These are phyloP conservation scores for Zelleria hepariella DNA, from an alignment of 2,888 invertebrate genomes.

Conservation along the genomic window DNA sequence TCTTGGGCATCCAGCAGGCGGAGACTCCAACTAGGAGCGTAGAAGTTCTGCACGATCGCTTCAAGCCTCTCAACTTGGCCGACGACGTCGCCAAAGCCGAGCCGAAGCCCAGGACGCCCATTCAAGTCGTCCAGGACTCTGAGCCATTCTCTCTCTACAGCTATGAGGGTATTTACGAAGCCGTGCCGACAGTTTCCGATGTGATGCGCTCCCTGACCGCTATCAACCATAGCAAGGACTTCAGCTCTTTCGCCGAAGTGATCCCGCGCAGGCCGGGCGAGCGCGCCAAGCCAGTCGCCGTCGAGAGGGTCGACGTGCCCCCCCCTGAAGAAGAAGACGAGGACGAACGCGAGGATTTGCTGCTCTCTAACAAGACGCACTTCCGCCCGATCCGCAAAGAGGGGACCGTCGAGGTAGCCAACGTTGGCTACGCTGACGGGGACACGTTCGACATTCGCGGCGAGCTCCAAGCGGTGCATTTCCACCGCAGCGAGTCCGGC, in stretches of 20 bases:
- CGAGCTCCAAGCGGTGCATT: constrained; percentile 75
- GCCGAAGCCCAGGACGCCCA: constrained; percentile 17
- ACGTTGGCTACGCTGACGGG: constrained; percentile 74
- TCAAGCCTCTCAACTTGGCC: constrained; percentile 39
- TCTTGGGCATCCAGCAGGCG: not conserved
- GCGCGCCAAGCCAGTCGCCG: constrained; percentile 75
- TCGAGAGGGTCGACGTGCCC: constrained; percentile 21
- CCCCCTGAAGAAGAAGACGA: not conserved
- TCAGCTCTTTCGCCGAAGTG: constrained; percentile 75
- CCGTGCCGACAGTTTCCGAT: constrained; percentile 44
- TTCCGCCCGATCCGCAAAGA: constrained; percentile 84
- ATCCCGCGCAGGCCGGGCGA: constrained; percentile 72
- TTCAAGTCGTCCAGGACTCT: constrained; percentile 16
- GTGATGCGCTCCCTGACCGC: constrained; percentile 68
- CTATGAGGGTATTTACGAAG: constrained; percentile 50
- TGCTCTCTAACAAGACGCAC: constrained; percentile 85
- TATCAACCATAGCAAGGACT: constrained; percentile 72
- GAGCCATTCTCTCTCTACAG: constrained; percentile 48
- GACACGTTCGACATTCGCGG: constrained; percentile 79
- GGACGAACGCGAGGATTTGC: constrained; percentile 75
- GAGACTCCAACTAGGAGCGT: constrained; percentile 12
- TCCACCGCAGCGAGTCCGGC: constrained; percentile 77
- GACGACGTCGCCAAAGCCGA: constrained; percentile 19
- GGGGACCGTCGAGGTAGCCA: constrained; percentile 26
- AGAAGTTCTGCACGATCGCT: constrained; percentile 30